phyloP scores from a whole-genome alignment of 2,113 vertebrate genomes.

The Penelope pileata region DNA sequence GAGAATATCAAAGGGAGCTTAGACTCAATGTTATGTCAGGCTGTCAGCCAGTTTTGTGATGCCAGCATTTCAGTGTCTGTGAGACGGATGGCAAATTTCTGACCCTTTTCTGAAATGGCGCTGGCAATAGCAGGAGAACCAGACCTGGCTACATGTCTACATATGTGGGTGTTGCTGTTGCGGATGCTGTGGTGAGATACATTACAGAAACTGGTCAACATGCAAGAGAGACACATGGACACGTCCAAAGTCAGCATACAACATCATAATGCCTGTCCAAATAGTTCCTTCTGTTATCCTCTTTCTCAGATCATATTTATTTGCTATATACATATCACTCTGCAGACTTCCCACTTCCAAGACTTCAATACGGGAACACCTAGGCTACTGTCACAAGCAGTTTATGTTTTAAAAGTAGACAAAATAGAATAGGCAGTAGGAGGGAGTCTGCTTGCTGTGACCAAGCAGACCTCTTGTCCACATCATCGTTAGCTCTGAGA shows the following conservation, averaged over 20 bases:
- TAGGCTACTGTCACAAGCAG: not conserved
- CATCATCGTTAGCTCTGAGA: not conserved
- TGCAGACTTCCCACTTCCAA: not conserved
- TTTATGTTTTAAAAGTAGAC: not conserved
- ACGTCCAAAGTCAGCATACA: not conserved
- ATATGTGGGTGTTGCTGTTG: not conserved
- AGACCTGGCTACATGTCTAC: not conserved
- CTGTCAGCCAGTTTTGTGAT: not conserved
- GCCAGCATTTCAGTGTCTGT: not conserved
- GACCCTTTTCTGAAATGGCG: constrained; percentile 16
- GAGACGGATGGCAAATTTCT: not conserved
- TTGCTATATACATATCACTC: not conserved
- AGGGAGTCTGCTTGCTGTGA: not conserved
- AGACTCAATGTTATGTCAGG: not conserved
- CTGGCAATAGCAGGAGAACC: not conserved
- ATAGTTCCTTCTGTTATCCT: not conserved
- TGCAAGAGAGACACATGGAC: not conserved
- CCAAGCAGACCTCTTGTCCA: not conserved
- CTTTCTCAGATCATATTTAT: not conserved
- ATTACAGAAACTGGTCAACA: not conserved
- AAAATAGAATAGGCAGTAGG: not conserved
- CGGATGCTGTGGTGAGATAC: not conserved
- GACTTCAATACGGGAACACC: not conserved
- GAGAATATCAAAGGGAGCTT: not conserved
- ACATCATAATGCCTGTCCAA: not conserved